Conservation (phyloP, 2,888 invertebrate genomes). For the Halictus quadricinctus region DNA sequence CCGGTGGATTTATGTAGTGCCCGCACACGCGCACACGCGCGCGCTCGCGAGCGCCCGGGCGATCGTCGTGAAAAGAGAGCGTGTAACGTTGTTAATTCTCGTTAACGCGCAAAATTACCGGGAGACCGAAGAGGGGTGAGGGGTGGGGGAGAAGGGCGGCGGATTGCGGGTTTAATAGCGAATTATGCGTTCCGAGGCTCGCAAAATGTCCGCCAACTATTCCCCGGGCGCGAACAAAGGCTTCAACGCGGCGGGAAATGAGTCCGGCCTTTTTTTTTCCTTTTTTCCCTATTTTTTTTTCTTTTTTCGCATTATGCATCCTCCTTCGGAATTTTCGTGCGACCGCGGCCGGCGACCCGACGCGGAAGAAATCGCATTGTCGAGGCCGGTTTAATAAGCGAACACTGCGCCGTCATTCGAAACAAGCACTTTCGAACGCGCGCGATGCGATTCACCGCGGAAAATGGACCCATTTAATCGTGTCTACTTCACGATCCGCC, state of each 20-base stretch:
- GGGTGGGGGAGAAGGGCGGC: neutral
- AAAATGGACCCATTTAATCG: constrained; percentile 29
- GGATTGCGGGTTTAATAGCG: constrained; percentile 33
- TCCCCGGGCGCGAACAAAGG: constrained; percentile 3
- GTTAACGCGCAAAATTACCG: constrained; percentile 48
- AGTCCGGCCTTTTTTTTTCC: neutral
- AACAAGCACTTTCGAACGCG: constrained; percentile 27
- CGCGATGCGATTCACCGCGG: constrained; percentile 5
- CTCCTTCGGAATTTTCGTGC: constrained; percentile 17
- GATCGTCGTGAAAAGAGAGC: constrained; percentile 34
- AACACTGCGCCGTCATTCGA: constrained; percentile 20
- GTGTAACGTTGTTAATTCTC: constrained; percentile 45
- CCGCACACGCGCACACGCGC: neutral
- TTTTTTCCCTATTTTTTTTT: neutral
- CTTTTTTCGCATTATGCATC: neutral
- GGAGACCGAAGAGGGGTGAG: neutral
- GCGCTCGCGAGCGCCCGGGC: neutral
- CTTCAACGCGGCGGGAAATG: constrained; percentile 10
- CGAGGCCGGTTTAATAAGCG: constrained; percentile 7
- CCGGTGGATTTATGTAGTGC: constrained; percentile 28
- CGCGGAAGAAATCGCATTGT: constrained; percentile 20
- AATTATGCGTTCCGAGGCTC: constrained; percentile 31
- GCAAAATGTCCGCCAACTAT: constrained; percentile 11
- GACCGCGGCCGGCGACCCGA: neutral
- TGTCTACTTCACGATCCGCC: neutral